Evolutionary conservation across 2,113 vertebrate species (phyloP), one percentile per base, ranked within the genome.

Genomic region (Brienomyrus longianalis): DNA sequence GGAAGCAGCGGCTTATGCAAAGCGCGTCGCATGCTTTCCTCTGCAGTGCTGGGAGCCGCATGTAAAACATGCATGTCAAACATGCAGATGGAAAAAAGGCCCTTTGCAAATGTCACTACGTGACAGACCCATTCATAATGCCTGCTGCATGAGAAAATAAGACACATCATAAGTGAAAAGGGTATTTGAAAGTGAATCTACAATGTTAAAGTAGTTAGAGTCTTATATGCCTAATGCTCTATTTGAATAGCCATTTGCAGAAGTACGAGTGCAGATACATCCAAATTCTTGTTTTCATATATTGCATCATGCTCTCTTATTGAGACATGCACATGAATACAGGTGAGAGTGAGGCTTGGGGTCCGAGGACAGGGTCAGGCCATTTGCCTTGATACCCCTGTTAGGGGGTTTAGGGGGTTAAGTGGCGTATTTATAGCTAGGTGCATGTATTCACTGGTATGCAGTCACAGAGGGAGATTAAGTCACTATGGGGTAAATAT

Each of bases 1-100:
- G 89, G 89, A 89, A 89, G 35, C 54, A 5, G 43, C 5, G 7
- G 23, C 50, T 45, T 89, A 83, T 83, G 88, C 88, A 89, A 89
- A 89, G 74, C 11, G 7, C 27, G 13, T 51, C 27, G 48, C 48
- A 35, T 51, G 19, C 70, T 11, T 43, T 89, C 66, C 31, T 35
- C 52, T 9, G 27, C 85, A 87, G 31, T 11, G 15, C 35, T 43
- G 74, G 31, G 74, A 39, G 74, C 85, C 1, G 15, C 15, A 70
- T 70, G 62, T 70, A 87, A 52, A 48, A 15, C 50, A 86, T 19
- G 23, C 85, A 83, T 83, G 80, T 31, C 27, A 86, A 86, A 54
- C 48, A 31, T 35, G 85, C 27, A 39, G 50, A 2, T 27, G 23
- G 35, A 19, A 39, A 39, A 77, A 66, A 31, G 62, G 74, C 15